Conservation (phyloP, 2,888 invertebrate genomes). For the Strigamia crassipes region DNA sequence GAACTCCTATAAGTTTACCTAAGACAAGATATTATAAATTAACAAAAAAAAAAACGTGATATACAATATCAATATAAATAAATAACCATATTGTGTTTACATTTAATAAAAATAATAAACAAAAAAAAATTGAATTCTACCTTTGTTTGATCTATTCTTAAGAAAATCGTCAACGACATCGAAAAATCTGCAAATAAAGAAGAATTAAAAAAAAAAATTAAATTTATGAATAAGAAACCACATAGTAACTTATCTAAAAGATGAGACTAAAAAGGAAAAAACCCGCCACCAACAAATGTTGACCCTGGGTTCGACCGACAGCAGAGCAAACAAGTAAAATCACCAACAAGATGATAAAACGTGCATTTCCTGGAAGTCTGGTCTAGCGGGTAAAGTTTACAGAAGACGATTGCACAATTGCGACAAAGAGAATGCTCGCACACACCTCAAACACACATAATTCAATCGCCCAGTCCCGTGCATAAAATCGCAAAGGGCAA, state of each 20-base stretch:
- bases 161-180: not conserved
- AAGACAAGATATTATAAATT: constrained; percentile 33
- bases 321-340: constrained; percentile 11
- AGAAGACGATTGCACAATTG: constrained; percentile 38
- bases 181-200: constrained; percentile 25
- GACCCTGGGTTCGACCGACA: constrained; percentile 40
- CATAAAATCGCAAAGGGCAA: not conserved
- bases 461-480: constrained; percentile 1
- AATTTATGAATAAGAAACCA: not conserved
- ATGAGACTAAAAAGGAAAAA: not conserved
- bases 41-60: not conserved
- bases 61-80: not conserved
- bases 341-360: constrained; percentile 42
- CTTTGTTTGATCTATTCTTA: not conserved
- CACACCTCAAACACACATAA: constrained; percentile 14
- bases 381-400: constrained; percentile 22
- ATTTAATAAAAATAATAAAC: not conserved
- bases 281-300: constrained; percentile 21
- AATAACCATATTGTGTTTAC: not conserved
- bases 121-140: not conserved
- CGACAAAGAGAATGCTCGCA: not conserved
- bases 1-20: constrained; percentile 29
- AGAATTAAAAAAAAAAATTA: not conserved
- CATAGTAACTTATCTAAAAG: not conserved
- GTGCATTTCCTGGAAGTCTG: constrained; percentile 32